Percentiles rank a stretch among this genome's conserved stretches.
Conservation (phyloP, 2,113 vertebrate genomes). For the Strigops habroptila region DNA sequence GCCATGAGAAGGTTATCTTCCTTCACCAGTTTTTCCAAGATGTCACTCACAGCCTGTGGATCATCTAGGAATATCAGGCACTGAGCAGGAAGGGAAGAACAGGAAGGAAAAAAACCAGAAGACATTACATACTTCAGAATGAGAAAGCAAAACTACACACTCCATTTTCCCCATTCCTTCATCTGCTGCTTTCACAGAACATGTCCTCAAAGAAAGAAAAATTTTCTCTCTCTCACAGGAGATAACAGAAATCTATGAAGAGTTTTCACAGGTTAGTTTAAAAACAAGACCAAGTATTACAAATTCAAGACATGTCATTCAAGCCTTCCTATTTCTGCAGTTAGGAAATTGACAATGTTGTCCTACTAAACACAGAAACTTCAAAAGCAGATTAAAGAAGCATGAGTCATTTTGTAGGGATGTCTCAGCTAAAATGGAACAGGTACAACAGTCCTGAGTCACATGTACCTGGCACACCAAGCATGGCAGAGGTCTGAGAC, state of each 20-base stretch:
- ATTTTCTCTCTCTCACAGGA: neutral
- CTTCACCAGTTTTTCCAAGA: conserved; percentile 96
- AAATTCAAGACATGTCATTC: neutral
- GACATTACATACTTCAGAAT: neutral
- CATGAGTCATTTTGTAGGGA: neutral
- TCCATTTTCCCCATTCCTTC: neutral
- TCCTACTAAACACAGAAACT: neutral
- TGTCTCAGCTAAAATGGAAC: neutral
- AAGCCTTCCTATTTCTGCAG: neutral
- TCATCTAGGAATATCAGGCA: conserved; percentile 98
- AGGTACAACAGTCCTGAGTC: neutral
- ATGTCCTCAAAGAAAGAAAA: neutral
- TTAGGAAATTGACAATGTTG: neutral
- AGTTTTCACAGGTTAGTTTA: neutral
- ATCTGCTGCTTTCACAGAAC: neutral
- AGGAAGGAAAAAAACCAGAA: neutral
- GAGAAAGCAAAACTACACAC: neutral
- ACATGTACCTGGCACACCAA: rapidly evolving
- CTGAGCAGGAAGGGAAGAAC: conserved; percentile 62
- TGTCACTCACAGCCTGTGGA: conserved; percentile 97
- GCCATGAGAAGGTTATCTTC: conserved; percentile 99
- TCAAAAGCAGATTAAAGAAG: neutral
- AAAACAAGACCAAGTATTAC: neutral
- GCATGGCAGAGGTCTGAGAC: neutral
- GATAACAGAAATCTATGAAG: neutral